Conservation (phyloP, 2,113 vertebrate genomes). For the Nanorana parkeri region DNA sequence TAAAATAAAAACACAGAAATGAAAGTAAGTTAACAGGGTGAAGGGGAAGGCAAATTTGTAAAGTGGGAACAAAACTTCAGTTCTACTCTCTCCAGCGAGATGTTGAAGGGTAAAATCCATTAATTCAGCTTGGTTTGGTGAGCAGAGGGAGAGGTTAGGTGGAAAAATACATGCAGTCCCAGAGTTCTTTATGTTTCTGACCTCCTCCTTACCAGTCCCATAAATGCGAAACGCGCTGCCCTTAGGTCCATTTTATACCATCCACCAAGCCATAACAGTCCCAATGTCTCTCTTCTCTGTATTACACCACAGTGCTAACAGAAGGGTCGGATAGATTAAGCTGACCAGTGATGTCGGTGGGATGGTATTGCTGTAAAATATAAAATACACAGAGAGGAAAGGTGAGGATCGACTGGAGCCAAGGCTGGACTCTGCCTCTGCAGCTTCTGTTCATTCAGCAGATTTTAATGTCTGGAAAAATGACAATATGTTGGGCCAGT, state of each 20-base stretch:
- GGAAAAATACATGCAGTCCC: constrained; percentile 35
- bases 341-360: constrained; percentile 97
- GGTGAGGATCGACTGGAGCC: constrained; percentile 65
- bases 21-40: neutral
- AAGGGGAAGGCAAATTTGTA: neutral
- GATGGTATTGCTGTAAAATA: constrained; percentile 96
- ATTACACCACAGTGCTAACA: constrained; percentile 98
- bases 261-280: constrained; percentile 44
- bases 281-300: constrained; percentile 47
- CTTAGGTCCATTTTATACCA: constrained; percentile 50
- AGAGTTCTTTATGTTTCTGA: constrained; percentile 17
- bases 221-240: constrained; percentile 36
- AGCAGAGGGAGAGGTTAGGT: neutral
- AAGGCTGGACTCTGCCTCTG: constrained; percentile 43
- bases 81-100: neutral
- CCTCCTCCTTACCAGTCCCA: constrained; percentile 42
- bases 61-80: neutral
- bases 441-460: constrained; percentile 50
- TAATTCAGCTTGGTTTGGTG: constrained; percentile 1
- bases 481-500: constrained; percentile 55
- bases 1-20: neutral
- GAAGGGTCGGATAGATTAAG: constrained; percentile 99
- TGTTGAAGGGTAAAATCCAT: constrained; percentile 15
- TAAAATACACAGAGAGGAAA: constrained; percentile 80
- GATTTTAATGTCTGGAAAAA: constrained; percentile 54